These are phyloP conservation scores for Sesia bembeciformis DNA, from an alignment of 2,888 invertebrate genomes.

Conservation along the genomic window DNA sequence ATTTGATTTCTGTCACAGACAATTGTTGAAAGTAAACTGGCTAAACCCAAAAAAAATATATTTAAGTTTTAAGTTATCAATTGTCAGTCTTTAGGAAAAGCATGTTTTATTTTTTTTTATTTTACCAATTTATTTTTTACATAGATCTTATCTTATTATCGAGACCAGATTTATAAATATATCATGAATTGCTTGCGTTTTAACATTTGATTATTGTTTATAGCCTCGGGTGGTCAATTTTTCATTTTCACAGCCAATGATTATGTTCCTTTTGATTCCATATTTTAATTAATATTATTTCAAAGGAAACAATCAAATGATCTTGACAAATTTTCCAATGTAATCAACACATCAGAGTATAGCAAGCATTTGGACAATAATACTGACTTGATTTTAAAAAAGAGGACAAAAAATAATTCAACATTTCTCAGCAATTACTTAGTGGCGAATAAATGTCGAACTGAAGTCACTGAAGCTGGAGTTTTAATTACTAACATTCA, in stretches of 20 bases:
- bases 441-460: neutral
- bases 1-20: constrained; percentile 48
- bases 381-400: constrained; percentile 55
- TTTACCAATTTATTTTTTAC: constrained; percentile 36
- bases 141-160: neutral
- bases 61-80: constrained; percentile 16
- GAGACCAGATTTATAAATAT: too few species aligned
- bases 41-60: constrained; percentile 24
- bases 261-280: constrained; percentile 36
- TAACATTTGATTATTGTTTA: too few species aligned
- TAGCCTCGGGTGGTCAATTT: too few species aligned
- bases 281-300: constrained; percentile 61
- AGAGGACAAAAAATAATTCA: constrained; percentile 28
- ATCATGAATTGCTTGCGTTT: too few species aligned
- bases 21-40: constrained; percentile 67
- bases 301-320: constrained; percentile 21
- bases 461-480: neutral
- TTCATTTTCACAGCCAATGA: neutral
- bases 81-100: constrained; percentile 28
- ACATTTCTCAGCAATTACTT: constrained; percentile 12
- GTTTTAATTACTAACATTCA: constrained; percentile 67
- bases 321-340: constrained; percentile 18
- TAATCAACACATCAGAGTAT: constrained; percentile 37
- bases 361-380: constrained; percentile 30
- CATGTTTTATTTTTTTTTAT: constrained; percentile 68